Conservation (phyloP, 2,797 vertebrate genomes). For the Gymnothorax javanicus region DNA sequence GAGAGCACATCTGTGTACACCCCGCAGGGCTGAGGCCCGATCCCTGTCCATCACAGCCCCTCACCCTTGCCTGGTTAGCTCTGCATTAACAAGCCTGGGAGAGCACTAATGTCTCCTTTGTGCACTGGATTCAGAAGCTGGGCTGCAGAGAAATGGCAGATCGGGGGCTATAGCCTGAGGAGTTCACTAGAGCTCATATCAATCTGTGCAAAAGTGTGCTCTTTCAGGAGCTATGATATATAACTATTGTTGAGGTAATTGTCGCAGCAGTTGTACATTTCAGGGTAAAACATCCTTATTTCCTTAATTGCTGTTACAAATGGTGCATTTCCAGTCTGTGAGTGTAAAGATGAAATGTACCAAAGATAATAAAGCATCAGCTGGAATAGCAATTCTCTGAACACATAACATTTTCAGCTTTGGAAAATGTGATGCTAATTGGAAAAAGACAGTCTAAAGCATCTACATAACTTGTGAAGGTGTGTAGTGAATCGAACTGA, state of each 20-base stretch:
- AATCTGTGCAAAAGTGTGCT: neutral
- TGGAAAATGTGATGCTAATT: neutral
- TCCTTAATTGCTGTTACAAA: neutral
- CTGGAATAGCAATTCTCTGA: neutral
- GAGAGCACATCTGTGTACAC: constrained; percentile 49
- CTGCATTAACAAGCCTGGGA: constrained; percentile 4
- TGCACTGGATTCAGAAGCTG: neutral
- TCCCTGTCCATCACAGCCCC: constrained; percentile 25
- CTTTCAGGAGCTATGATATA: constrained; percentile 15
- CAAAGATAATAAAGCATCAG: neutral
- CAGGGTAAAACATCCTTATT: neutral
- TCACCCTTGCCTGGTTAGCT: constrained; percentile 23
- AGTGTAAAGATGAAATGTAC: neutral
- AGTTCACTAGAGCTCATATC: neutral
- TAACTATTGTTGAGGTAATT: neutral
- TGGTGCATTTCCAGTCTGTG: neutral
- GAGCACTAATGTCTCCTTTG: constrained; percentile 36
- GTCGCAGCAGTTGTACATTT: neutral
- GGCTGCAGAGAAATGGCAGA: neutral
- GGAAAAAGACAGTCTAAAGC: neutral
- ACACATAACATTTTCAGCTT: neutral
- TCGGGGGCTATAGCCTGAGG: neutral
- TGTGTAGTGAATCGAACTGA: neutral
- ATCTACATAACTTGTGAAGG: neutral
- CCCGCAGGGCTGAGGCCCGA: constrained; percentile 39